phyloP scores from a whole-genome alignment of 2,888 invertebrate genomes.

The Acanthosepion esculentum region DNA sequence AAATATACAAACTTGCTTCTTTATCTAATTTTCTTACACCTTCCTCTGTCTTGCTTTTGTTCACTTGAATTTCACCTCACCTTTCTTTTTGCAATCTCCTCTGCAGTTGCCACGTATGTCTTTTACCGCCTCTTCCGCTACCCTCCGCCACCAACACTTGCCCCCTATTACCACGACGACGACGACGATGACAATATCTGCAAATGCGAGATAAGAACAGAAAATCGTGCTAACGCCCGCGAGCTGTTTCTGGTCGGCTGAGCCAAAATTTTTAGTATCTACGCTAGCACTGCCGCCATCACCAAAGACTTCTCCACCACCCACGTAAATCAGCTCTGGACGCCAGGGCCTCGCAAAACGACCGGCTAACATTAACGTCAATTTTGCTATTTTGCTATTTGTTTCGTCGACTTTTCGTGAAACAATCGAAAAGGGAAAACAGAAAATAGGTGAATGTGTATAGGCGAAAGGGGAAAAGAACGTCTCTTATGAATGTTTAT shows the following conservation, averaged over 20 bases:
- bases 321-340: not conserved
- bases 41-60: not conserved
- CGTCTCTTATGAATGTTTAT: too few species aligned
- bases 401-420: not conserved
- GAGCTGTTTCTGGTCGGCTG: slow-evolving; percentile 9
- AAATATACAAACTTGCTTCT: too few species aligned
- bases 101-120: too few species aligned
- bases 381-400: not conserved
- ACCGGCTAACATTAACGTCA: not conserved
- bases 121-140: not conserved
- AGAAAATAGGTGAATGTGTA: too few species aligned
- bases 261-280: slow-evolving; percentile 33
- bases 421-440: not conserved
- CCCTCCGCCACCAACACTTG: not conserved
- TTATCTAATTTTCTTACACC: too few species aligned
- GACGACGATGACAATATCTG: not conserved
- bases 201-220: not conserved
- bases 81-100: not conserved
- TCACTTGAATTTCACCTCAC: not conserved
- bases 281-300: not conserved
- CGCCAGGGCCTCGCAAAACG: not conserved
- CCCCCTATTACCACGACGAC: not conserved
- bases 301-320: too few species aligned
- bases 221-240: slow-evolving; percentile 20
- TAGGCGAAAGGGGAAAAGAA: too few species aligned